Evolutionary conservation across 1,140 invertebrate species (phyloP).

Genomic region (Samia ricini): DNA sequence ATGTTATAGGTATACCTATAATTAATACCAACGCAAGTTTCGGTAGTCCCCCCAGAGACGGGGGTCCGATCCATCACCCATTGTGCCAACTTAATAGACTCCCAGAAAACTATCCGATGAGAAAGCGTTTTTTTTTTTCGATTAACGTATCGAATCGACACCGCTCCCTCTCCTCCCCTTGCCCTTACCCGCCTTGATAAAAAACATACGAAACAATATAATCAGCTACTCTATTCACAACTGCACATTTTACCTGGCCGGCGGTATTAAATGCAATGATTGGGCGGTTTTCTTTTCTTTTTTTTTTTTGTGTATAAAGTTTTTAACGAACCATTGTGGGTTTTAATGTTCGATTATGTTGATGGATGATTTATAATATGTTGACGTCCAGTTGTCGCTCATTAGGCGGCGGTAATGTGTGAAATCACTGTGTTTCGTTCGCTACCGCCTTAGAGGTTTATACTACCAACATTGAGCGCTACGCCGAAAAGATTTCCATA

Average conservation of each 20-base stretch:
- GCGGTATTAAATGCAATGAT: constrained; percentile 69
- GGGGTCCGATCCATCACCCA: constrained; percentile 50
- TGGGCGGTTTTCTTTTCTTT: constrained; percentile 59
- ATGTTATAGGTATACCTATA: too few relatives aligned
- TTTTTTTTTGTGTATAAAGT: too few relatives aligned
- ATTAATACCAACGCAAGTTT: constrained; percentile 11
- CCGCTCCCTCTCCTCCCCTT: constrained; percentile 22
- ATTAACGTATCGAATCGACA: constrained; percentile 65
- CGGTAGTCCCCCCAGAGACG: constrained; percentile 8
- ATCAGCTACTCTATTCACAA: constrained; percentile 71
- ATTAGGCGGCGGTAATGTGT: constrained; percentile 27
- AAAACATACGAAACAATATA: constrained; percentile 67
- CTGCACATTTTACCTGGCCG: constrained; percentile 28
- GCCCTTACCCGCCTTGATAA: too few relatives aligned
- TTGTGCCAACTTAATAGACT: constrained; percentile 57
- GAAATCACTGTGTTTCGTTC: constrained; percentile 29
- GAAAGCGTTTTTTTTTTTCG: constrained; percentile 55
- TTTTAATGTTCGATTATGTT: constrained; percentile 65
- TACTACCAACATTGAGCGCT: too few relatives aligned
- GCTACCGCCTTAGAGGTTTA: constrained; percentile 6
- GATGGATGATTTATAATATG: constrained; percentile 62
- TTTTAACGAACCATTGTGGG: constrained; percentile 72
- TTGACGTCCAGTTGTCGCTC: constrained; percentile 20
- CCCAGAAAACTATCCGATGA: constrained; percentile 50
- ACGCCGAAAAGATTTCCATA: too few relatives aligned